Conservation (phyloP, 2,888 invertebrate genomes). For the Tricholauxania praeusta region DNA sequence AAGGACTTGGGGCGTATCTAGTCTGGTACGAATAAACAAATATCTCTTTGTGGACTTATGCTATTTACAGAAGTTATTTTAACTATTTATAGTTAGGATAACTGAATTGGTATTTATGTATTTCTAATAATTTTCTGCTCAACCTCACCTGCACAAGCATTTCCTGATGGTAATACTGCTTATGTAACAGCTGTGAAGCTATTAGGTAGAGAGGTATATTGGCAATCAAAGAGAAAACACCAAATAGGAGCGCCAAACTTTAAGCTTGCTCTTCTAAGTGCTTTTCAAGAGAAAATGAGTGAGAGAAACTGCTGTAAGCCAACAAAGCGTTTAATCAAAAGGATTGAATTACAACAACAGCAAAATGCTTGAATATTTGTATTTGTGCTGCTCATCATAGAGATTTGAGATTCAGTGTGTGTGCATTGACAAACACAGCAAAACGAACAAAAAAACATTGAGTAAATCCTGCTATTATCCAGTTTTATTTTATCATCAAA, state of each 20-base stretch:
- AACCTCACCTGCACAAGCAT: too few species aligned
- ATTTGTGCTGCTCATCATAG: slow-evolving; percentile 14
- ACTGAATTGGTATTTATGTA: too few species aligned
- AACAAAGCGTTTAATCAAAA: neutral
- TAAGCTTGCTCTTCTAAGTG: slow-evolving; percentile 11
- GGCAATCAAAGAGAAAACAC: too few species aligned
- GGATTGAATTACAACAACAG: slow-evolving; percentile 19
- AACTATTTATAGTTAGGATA: too few species aligned
- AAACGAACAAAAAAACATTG: neutral
- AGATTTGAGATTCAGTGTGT: neutral
- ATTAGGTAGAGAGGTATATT: too few species aligned
- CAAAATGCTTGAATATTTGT: neutral
- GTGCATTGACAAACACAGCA: neutral
- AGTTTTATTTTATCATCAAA: slow-evolving; percentile 62
- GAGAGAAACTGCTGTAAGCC: neutral
- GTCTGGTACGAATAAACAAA: too few species aligned
- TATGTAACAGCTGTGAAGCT: too few species aligned
- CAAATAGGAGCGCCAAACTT: neutral
- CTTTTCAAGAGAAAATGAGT: slow-evolving; percentile 9
- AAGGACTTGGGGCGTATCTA: too few species aligned
- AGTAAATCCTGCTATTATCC: slow-evolving; percentile 60
- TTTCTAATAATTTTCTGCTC: too few species aligned
- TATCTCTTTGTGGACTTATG: too few species aligned
- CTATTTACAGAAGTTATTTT: too few species aligned
- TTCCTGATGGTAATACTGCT: too few species aligned